Conservation (phyloP, 2,888 invertebrate species). For the Chromoteleia sp. region DNA sequence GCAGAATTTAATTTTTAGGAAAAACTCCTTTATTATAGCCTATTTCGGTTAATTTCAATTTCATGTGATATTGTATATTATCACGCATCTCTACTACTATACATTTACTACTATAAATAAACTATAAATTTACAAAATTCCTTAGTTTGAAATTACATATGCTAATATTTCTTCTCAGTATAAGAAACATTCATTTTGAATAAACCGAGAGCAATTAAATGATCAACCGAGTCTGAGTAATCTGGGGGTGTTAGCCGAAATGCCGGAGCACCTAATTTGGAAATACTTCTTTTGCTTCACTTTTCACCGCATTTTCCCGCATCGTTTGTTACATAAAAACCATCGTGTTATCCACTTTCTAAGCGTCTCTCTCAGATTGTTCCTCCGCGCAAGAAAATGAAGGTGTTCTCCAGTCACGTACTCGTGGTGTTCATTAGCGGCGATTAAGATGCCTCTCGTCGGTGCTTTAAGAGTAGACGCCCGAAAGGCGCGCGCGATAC, state of each 20-base stretch:
- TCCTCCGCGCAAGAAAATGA: conserved; percentile 59
- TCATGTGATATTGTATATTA: too few species aligned
- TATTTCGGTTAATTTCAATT: too few species aligned
- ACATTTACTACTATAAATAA: too few species aligned
- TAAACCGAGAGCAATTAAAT: too few species aligned
- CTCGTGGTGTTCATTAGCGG: conserved; percentile 79
- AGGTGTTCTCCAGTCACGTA: conserved; percentile 69
- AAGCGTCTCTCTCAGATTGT: conserved; percentile 44
- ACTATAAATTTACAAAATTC: too few species aligned
- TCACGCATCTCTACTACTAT: too few species aligned
- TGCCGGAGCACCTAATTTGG: conserved; percentile 8
- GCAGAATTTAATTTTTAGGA: too few species aligned
- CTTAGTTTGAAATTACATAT: too few species aligned
- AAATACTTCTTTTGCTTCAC: conserved; percentile 11
- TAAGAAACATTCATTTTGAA: too few species aligned
- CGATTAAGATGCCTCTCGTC: conserved; percentile 79
- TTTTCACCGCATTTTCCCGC: conserved; percentile 9
- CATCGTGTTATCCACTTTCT: conserved; percentile 54
- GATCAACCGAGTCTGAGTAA: too few species aligned
- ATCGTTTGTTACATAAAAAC: conserved; percentile 39
- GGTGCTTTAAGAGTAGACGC: conserved; percentile 61
- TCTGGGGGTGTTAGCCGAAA: neutral
- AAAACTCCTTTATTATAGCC: too few species aligned
- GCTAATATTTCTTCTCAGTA: too few species aligned
- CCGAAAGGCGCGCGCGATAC: conserved; percentile 65